Evolutionary conservation across 2,797 vertebrate genomes (phyloP), one percentile per base, ranked within the genome.

Genomic region (Pangasius mekongensis): DNA sequence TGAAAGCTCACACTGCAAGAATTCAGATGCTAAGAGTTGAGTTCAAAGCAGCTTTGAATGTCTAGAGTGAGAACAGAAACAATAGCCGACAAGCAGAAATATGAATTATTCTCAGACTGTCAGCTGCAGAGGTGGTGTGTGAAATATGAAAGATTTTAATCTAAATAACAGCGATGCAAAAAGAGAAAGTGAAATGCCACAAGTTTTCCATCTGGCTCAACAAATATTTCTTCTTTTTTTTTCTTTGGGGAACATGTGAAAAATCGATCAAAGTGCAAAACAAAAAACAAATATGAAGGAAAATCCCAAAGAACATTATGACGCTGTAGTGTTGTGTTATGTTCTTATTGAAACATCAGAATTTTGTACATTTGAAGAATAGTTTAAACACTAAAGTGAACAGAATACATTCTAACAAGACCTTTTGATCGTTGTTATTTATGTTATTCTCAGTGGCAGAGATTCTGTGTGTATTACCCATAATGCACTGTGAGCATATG

Each of bases 21-120:
- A 54, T 66, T 69, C 67, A 11, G 27, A 10, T 43, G 62, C 36
- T 43, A 73, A 66, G 22, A 82, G 66, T 52, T 7, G 47, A 83
- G 88, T 86, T 85, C 20, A 86, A 86, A 36, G 54, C 56, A 0
- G 60, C 83, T 49, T 77, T 73, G 83, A 85, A 60, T 47, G 87
- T 58, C 24, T 39, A 73, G 14, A 16, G 27, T 10, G 11, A 54
- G 64, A 85, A 47, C 24, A 49, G 64, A 43, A 86, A 78, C 54
- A 56, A 83, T 24, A 49, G 36, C n/a, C 24, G 47, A 60, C 58
- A 76, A 86, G 64, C 24, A 83, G 33, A 74, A 64, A 60, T 52
- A 54, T 85, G 66, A 89, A 85, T 85, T 67, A 88, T 78, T 84
- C 60, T 77, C 14, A 27, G 11, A 56, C 20, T 73, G 76, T n/a